Base-by-base conservation (phyloP, 2,797 vertebrate species). In the Gymnothorax javanicus region DNA sequence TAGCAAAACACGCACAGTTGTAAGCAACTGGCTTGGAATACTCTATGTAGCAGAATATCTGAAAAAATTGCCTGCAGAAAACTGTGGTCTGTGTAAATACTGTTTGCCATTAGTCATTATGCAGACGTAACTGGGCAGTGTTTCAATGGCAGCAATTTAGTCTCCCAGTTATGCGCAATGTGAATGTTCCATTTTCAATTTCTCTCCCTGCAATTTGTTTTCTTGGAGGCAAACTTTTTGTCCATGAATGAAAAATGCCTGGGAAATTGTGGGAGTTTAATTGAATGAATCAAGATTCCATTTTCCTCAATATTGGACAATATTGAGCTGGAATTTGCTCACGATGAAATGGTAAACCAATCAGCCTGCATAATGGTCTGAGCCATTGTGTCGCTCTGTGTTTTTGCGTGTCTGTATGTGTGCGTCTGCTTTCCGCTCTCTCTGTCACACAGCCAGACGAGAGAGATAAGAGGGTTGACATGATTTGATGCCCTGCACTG, bases 231-330 rank as follows among this genome's bases (percentile, higher is more conserved):
- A 67, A 75, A 75, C 71, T 75, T 75, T 15, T 75, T 75, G 12
- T 11, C 50, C 11, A 8, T 57, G 25, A 69, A 83, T 71, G 71
- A 71, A 58, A 71, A 83, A 43, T 71, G 86, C 58, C 62, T 83
- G 62, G 86, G 62, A 58, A 71, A 71, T 50, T 71, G 82, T n/a
- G 0, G 52, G 71, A 54, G 71, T 69, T 83, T 83, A 81, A 82
- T 59, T 43, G 81, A 81, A 43, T 57, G 9, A 69, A 71, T 86
- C 27, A 17, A 57, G 43, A 84, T 73, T 23, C 17, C 25, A 2
- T 54, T 8, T 13, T 33, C 0, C 56, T 11, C 6, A n/a, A 27
- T 69, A 87, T 82, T 11, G 77, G 57, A 60, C 12, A 57, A n/a
- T 43, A 33, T 56, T 25, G 82, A 83, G 33, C 7, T 50, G 64